A percentile compares a stretch with the other conserved stretches of the same genome.
These are phyloP conservation scores for Eurytoma californica DNA, from an alignment of 2,888 invertebrate genomes.

Conservation along the genomic window DNA sequence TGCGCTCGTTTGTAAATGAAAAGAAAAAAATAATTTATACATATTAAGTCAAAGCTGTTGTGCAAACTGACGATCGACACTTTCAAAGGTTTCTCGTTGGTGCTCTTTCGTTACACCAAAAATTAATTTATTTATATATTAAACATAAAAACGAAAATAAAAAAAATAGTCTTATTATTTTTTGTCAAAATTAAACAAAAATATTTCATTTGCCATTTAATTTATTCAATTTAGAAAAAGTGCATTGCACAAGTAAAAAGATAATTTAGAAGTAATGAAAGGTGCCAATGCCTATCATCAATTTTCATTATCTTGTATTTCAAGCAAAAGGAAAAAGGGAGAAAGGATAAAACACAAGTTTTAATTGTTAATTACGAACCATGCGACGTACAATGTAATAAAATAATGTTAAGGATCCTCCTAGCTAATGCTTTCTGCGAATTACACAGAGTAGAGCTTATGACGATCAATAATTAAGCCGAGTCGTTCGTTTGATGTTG, in stretches of 20 bases:
- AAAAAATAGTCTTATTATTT: conserved; percentile 9
- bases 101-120: conserved; percentile 35
- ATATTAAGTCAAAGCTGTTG: background rate
- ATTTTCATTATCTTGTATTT: conserved; percentile 25
- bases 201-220: conserved; percentile 1
- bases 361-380: conserved; percentile 39
- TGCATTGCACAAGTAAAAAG: background rate
- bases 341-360: conserved; percentile 11
- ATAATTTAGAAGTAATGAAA: conserved; percentile 7
- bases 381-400: conserved; percentile 44
- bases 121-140: conserved; percentile 13
- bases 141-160: background rate
- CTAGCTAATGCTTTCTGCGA: conserved; percentile 41
- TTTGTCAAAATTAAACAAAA: conserved; percentile 4
- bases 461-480: conserved; percentile 42
- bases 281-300: conserved; percentile 9
- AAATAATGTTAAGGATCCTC: conserved; percentile 38
- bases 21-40: conserved; percentile 5
- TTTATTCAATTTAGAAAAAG: background rate
- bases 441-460: conserved; percentile 33
- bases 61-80: conserved; percentile 12
- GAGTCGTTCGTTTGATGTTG: conserved; percentile 27
- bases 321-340: conserved; percentile 15
- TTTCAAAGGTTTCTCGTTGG: conserved; percentile 32
- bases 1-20: conserved; percentile 21